phyloP scores from a whole-genome alignment of 2,113 vertebrate species.

The Apodemus speciosus region DNA sequence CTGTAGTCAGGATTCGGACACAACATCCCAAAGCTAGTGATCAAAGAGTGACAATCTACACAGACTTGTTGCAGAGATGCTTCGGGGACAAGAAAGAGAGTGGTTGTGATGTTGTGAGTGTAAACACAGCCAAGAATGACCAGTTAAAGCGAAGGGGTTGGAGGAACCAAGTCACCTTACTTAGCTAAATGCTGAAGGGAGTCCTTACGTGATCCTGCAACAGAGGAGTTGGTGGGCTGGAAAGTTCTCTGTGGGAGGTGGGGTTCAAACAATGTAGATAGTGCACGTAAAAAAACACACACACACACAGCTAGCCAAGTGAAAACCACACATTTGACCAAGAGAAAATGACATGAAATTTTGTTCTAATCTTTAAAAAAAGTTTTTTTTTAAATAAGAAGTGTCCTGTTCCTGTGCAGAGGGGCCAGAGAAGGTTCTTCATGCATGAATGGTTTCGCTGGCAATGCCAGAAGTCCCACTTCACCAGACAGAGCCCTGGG shows the following conservation, averaged over 20 bases:
- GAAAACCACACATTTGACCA: not conserved
- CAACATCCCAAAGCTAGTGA: not conserved
- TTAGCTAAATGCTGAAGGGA: conserved; percentile 18
- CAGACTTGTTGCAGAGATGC: not conserved
- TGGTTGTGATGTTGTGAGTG: not conserved
- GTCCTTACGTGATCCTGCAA: not conserved
- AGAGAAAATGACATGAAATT: not conserved
- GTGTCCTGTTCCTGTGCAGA: not conserved
- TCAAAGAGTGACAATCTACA: not conserved
- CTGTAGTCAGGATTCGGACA: not conserved
- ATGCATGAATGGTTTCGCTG: conserved; percentile 37
- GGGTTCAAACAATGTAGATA: not conserved
- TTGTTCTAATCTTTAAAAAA: conserved; percentile 30
- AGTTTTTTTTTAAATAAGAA: not conserved
- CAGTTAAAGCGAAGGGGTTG: not conserved
- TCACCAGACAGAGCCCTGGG: conserved; percentile 63
- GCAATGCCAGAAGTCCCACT: conserved; percentile 57
- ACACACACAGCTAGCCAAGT: not conserved
- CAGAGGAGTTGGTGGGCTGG: not conserved
- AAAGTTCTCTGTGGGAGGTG: not conserved
- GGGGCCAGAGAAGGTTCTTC: not conserved
- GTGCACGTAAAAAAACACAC: not conserved
- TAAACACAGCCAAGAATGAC: not conserved
- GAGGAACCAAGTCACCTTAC: not conserved
- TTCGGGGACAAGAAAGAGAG: conserved; percentile 20